Base-by-base conservation (phyloP, 2,797 vertebrate species). In the Coregonus ussuriensis region DNA sequence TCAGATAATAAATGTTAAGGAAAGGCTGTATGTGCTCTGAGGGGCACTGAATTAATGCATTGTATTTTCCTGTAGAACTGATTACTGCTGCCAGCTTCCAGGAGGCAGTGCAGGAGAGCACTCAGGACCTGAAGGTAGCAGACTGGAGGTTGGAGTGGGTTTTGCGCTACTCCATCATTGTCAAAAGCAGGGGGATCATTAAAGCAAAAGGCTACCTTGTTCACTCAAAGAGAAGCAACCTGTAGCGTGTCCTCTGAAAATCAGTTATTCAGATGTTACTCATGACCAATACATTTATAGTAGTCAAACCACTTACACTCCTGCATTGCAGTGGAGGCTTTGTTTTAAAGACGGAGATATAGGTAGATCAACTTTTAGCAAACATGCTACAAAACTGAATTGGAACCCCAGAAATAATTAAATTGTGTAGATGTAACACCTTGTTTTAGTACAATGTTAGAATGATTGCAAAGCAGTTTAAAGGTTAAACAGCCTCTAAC, bases 121-220 rank as follows among this genome's bases (percentile, higher is more conserved):
- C 94, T 37, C 93, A 92, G 84, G 94, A 94, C 76, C 92, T 91
- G 56, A 93, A 86, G 77, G 91, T 92, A 4, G 91, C 88, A 0
- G 89, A 96, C 72, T 99, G 98, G 98, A 95, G 92, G 78, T 96
- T 98, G 11, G 92, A 97, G 83, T 99, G 98, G 98, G 95, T 99
- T 63, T 94, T 99, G 31, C 96, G 98, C 25, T 99, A 99, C 83
- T 99, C 97, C 0, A 95, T 99, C 82, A 99, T 99, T 76, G 97
- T 99, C 81, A 99, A 99, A 90, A 97, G 97, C 87, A 93, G 98
- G 86, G 98, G 98, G 87, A 98, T 99, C 89, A 98, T 99, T 91
- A 99, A 97, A 91, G 97, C 97, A 47, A 99, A 99, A 92, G 98
- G 98, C 83, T 99, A 99, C 93, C 96, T 99, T 67, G 88, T 99